Base-by-base conservation (phyloP, 2,797 vertebrate genomes). In the Rhodeus uyekii region DNA sequence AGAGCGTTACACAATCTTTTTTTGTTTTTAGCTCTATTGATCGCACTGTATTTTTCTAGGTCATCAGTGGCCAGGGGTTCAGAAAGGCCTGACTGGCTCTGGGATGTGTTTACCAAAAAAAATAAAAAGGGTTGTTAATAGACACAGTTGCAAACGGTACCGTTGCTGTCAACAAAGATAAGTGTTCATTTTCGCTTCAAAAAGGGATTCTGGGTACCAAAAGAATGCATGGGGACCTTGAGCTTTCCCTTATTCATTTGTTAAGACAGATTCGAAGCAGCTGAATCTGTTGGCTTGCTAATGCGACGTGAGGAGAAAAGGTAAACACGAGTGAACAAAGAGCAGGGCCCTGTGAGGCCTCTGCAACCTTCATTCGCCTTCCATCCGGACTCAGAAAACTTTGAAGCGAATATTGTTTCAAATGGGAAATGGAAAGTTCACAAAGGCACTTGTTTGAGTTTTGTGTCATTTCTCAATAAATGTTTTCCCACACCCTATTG, bases 21-120 rank as follows among this genome's bases (percentile, higher is more conserved):
- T 78, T 55, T 48, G 69, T n/a, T 83, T 79, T 81, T 22, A 7
- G 61, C 77, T 79, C 69, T 46, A 82, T 85, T 76, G 34, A 61
- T 77, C 65, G 75, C 46, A 46, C 72, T 61, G 38, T n/a, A 46
- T 50, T 76, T 75, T 81, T 84, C 69, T 83, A 78, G 44, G 68
- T 81, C 53, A 27, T 71, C 46, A 18, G 68, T 27, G 55, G 46
- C 9, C 34, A 58, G 76, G 29, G 72, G 39, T 53, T 39, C n/a
- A 38, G 71, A 77, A n/a, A 60, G 39, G 12, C 55, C 13, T 32
- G 12, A 46, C 44, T 60, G 32, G 39, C 65, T 75, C 73, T 42
- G 24, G 7, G 29, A 55, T 76, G 27, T 9, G 5, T 36, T 69
- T 69, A 36, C 73, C 16, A 22, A 68, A 61, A 10, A 39, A 19